Percentiles rank a stretch among this genome's conserved stretches.
Conservation (phyloP, 2,113 vertebrate genomes). For the Chaenogobius annularis region DNA sequence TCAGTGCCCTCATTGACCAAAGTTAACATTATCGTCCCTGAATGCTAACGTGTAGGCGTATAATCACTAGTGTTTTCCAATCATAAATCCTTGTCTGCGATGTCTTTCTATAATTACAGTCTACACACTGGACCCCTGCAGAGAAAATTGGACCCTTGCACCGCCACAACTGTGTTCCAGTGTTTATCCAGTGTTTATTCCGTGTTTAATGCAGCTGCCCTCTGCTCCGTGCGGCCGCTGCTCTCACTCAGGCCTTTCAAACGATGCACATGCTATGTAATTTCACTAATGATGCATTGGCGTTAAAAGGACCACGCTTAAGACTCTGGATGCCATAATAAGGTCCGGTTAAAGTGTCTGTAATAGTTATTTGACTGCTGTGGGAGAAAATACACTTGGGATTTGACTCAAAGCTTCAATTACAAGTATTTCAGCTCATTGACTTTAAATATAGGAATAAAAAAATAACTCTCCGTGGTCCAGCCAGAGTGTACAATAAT, state of each 20-base stretch:
- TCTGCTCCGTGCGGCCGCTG: background rate
- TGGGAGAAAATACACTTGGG: background rate
- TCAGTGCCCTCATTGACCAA: background rate
- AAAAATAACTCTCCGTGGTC: background rate
- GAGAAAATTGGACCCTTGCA: background rate
- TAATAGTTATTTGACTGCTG: background rate
- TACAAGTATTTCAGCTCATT: background rate
- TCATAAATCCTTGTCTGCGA: background rate
- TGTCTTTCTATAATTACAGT: background rate
- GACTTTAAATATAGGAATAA: background rate
- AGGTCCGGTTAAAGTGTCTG: background rate
- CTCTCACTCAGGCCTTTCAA: background rate
- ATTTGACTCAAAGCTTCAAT: background rate
- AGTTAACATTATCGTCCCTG: background rate
- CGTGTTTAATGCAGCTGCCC: background rate
- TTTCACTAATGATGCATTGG: constrained; percentile 38
- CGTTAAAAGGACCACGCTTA: constrained; percentile 13
- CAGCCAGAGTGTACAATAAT: too few relatives aligned
- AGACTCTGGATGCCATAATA: constrained; percentile 20
- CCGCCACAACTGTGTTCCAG: background rate
- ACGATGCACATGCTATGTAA: constrained; percentile 9
- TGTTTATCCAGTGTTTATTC: background rate
- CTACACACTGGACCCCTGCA: background rate
- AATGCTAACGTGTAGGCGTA: background rate
- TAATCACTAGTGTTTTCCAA: background rate